These are phyloP conservation scores for Zhuqinia jingwanae DNA, from an alignment of 2,888 invertebrate species.

Conservation along the genomic window DNA sequence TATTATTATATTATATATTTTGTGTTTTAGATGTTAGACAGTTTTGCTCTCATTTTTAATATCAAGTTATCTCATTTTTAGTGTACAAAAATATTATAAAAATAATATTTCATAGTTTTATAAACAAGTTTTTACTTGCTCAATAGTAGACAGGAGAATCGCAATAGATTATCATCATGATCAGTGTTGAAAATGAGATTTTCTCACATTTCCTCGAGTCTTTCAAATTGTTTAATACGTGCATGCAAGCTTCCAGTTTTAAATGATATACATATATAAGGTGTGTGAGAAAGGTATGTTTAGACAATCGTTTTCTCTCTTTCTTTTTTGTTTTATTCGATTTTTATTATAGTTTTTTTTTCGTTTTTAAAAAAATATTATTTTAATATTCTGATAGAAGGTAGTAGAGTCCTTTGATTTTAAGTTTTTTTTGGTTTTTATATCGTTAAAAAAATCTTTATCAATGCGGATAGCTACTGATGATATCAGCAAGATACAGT, in stretches of 20 bases:
- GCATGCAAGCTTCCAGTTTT: constrained; percentile 55
- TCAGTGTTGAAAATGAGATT: constrained; percentile 24
- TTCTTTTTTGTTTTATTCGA: constrained; percentile 22
- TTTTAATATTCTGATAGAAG: constrained; percentile 44
- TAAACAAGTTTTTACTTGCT: constrained; percentile 55
- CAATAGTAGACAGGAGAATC: constrained; percentile 51
- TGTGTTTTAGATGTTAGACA: constrained; percentile 27
- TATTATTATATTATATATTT: too few species aligned
- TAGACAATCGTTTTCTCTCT: constrained; percentile 53
- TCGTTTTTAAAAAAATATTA: constrained; percentile 19
- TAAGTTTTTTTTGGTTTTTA: constrained; percentile 45
- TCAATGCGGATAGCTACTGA: constrained; percentile 54
- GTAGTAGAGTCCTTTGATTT: constrained; percentile 45
- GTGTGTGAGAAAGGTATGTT: constrained; percentile 15
- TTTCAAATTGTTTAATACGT: constrained; percentile 62
- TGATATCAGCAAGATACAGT: constrained; percentile 66
- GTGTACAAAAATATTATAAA: too few species aligned
- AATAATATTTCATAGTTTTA: neutral
- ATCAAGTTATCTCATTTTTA: constrained; percentile 56
- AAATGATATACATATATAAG: too few species aligned
- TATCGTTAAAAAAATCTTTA: constrained; percentile 36
- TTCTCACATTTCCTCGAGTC: constrained; percentile 65
- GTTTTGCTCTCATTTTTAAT: constrained; percentile 44
- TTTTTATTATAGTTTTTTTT: constrained; percentile 48
- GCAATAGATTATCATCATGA: constrained; percentile 37